Conservation (phyloP, 2,888 invertebrate genomes). For the Epinotia demarniana region DNA sequence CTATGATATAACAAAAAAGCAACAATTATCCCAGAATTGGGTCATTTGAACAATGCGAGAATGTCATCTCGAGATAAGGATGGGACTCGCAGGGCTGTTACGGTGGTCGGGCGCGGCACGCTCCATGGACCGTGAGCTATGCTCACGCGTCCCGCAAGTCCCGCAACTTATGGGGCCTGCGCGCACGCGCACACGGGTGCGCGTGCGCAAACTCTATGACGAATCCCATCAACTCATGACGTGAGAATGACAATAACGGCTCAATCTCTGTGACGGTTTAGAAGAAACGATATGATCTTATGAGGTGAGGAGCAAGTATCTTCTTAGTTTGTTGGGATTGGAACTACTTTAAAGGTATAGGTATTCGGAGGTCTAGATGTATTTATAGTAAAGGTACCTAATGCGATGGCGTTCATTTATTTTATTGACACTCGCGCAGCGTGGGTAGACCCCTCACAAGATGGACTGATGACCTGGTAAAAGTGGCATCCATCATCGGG, state of each 20-base stretch:
- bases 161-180: slow-evolving; percentile 47
- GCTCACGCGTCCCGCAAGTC: slow-evolving; percentile 50
- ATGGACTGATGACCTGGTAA: no score
- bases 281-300: neutral
- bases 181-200: slow-evolving; percentile 25
- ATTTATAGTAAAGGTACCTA: no score
- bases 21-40: slow-evolving; percentile 33
- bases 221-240: slow-evolving; percentile 21
- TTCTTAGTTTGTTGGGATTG: neutral
- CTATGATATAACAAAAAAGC: slow-evolving; percentile 33
- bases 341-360: no score
- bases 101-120: slow-evolving; percentile 52
- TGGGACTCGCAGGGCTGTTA: slow-evolving; percentile 17
- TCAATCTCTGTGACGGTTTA: slow-evolving; percentile 2
- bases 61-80: slow-evolving; percentile 41
- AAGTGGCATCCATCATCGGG: no score
- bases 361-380: neutral
- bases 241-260: neutral
- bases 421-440: no score
- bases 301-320: neutral
- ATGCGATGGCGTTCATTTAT: no score
- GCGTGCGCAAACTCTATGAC: no score
- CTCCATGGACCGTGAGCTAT: slow-evolving; percentile 60
- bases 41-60: slow-evolving; percentile 40
- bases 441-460: no score